Evolutionary conservation across 2,113 vertebrate species (phyloP).

Genomic region (Aspiorhynchus laticeps): DNA sequence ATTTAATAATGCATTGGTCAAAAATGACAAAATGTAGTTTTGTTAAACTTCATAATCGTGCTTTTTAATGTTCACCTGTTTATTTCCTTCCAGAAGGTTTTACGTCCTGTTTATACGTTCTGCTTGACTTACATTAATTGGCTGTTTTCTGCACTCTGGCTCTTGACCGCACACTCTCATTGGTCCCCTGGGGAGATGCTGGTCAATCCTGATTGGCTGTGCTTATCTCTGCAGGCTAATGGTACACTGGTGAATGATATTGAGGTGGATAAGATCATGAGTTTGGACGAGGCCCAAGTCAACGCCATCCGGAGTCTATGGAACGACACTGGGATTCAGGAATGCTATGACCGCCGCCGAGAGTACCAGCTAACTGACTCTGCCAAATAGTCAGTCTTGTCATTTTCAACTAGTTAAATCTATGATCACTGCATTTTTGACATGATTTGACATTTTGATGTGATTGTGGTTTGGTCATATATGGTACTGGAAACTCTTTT

Average conservation of each 20-base stretch:
- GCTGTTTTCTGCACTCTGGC: background rate
- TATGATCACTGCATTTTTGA: background rate
- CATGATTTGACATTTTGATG: background rate
- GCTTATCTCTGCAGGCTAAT: constrained; percentile 67
- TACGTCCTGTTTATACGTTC: background rate
- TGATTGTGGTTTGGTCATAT: background rate
- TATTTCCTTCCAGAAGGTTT: background rate
- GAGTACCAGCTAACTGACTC: constrained; percentile 89
- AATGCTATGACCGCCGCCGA: constrained; percentile 80
- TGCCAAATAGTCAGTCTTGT: constrained; percentile 67
- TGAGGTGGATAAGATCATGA: constrained; percentile 79
- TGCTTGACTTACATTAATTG: background rate
- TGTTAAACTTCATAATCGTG: background rate
- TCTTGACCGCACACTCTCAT: constrained; percentile 1
- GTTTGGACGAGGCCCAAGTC: constrained; percentile 70
- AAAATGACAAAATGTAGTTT: background rate
- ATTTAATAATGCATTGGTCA: background rate
- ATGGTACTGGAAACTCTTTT: background rate
- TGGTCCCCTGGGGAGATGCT: background rate
- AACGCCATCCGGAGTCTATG: constrained; percentile 80
- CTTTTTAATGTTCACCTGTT: background rate
- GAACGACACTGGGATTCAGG: constrained; percentile 80
- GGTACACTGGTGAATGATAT: constrained; percentile 77
- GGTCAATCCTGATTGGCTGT: constrained; percentile 22
- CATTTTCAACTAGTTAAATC: background rate